A percentile compares a stretch with the other conserved stretches of the same genome.
These are phyloP conservation scores for Steinernema feltiae DNA, from an alignment of 1,140 invertebrate species.

Conservation along the genomic window DNA sequence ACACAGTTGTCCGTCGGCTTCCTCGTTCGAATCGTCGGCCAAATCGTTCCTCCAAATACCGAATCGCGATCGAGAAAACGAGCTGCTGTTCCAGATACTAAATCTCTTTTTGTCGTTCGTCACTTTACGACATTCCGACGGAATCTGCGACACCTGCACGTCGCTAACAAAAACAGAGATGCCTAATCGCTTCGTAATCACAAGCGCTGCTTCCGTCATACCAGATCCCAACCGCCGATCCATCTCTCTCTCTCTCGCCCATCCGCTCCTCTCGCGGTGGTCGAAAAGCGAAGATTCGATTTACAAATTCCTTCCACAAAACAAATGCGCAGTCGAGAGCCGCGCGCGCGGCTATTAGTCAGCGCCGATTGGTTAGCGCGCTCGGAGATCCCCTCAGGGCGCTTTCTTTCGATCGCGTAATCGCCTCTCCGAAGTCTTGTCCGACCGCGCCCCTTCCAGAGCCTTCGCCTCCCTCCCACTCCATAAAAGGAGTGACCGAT, in stretches of 20 bases:
- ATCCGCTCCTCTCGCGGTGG: not conserved
- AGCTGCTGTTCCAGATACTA: not conserved
- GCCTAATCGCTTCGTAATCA: not conserved
- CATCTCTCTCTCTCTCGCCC: no score
- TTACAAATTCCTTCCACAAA: no score
- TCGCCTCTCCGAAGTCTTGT: no score
- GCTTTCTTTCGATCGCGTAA: slow-evolving; percentile 10
- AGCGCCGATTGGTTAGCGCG: not conserved
- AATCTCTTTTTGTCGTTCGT: not conserved
- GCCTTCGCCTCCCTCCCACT: not conserved
- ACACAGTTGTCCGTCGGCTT: no score
- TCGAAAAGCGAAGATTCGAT: no score
- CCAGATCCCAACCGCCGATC: no score
- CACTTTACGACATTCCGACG: not conserved
- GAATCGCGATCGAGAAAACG: not conserved
- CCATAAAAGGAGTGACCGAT: slow-evolving; percentile 11
- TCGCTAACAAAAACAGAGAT: not conserved
- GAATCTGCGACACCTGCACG: not conserved
- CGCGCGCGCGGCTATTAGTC: not conserved
- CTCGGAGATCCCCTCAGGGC: not conserved
- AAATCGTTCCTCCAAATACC: not conserved
- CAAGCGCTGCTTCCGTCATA: no score
- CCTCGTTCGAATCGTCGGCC: no score
- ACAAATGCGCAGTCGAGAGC: not conserved
- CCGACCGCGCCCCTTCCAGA: not conserved